A percentile compares a stretch with the other conserved stretches of the same genome.
Conservation (phyloP, 2,113 vertebrate species). For the Regulus satrapa region DNA sequence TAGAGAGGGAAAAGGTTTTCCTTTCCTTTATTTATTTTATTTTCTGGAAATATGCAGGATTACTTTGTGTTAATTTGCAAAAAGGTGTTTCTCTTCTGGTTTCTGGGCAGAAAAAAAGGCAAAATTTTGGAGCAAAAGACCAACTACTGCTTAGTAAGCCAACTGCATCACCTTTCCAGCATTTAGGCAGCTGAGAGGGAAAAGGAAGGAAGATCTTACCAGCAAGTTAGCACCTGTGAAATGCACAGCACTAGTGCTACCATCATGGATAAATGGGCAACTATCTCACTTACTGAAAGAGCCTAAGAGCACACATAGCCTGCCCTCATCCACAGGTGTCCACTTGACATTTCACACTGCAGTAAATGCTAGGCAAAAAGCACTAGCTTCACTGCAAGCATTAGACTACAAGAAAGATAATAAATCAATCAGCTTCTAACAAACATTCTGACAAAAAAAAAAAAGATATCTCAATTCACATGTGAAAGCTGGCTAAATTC, state of each 20-base stretch:
- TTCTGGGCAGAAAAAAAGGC: accelerated
- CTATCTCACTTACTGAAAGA: not conserved
- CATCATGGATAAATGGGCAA: not conserved
- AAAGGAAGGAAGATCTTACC: not conserved
- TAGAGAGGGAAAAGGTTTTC: not conserved
- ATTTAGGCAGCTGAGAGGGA: not conserved
- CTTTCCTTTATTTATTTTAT: not conserved
- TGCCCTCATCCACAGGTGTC: not conserved
- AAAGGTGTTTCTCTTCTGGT: not conserved
- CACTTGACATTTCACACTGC: not conserved
- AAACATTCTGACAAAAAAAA: not conserved
- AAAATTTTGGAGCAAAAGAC: not conserved
- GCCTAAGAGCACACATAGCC: not conserved
- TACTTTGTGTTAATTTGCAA: not conserved
- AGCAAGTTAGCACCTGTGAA: not conserved
- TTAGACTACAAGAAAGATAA: not conserved
- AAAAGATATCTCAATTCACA: not conserved
- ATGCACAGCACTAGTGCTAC: not conserved
- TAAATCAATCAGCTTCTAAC: not conserved
- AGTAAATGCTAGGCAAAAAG: not conserved
- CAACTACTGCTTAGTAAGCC: not conserved
- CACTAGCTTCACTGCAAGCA: not conserved
- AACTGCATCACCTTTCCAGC: not conserved
- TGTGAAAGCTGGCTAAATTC: not conserved
- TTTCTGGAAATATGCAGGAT: not conserved